Percentiles rank a stretch among this genome's conserved stretches.
Evolutionary conservation across 2,113 vertebrate genomes (phyloP).

Genomic region (Mystacornis crossleyi): DNA sequence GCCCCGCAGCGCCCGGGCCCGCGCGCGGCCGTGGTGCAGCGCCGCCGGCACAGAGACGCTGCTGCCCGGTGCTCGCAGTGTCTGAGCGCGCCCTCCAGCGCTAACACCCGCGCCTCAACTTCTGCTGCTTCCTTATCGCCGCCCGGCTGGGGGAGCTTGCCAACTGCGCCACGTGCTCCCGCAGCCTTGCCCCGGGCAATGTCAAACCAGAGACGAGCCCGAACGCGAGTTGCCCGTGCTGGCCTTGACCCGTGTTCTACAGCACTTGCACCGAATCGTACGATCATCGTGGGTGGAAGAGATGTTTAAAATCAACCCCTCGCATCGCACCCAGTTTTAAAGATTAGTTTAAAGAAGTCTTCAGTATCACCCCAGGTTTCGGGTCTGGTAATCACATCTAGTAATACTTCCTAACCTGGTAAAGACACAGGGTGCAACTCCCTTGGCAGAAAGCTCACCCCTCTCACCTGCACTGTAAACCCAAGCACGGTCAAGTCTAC

Average conservation of each 20-base stretch:
- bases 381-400: accelerated
- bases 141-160: not conserved
- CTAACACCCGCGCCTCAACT: accelerated
- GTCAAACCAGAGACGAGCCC: accelerated
- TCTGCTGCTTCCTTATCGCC: accelerated
- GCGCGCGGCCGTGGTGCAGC: accelerated
- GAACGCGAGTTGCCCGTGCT: accelerated
- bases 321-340: accelerated
- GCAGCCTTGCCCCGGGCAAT: not conserved
- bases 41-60: accelerated
- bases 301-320: not conserved
- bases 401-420: accelerated
- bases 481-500: accelerated
- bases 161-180: accelerated
- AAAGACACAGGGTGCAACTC: accelerated
- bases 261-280: accelerated
- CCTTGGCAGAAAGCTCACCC: not conserved
- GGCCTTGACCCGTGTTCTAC: no score
- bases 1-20: accelerated
- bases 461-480: accelerated
- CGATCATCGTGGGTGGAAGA: not conserved
- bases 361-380: accelerated
- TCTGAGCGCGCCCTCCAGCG: accelerated
- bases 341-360: not conserved
- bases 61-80: accelerated